phyloP scores from a whole-genome alignment of 2,888 invertebrate species.

The Fragum fragum region DNA sequence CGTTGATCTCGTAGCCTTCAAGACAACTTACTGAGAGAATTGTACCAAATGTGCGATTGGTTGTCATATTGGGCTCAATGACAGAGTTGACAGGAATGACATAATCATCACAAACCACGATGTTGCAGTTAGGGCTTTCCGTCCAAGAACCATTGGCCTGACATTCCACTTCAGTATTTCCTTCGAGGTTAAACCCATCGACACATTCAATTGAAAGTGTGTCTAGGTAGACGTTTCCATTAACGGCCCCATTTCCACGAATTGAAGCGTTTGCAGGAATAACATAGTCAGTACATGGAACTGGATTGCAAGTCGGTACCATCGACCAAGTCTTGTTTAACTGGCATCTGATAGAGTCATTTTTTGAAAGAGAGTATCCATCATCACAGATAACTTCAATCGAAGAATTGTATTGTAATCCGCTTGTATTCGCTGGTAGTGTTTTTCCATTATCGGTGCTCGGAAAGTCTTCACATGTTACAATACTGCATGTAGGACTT shows the following conservation, averaged over 20 bases:
- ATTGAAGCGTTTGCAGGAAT: not conserved
- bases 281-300: conserved; percentile 15
- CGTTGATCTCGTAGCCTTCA: conserved; percentile 26
- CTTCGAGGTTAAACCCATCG: not conserved
- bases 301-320: conserved; percentile 13
- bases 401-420: not conserved
- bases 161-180: not conserved
- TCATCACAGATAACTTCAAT: conserved; percentile 5
- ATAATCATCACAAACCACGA: not conserved
- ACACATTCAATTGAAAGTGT: not conserved
- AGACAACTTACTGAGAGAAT: conserved; percentile 15
- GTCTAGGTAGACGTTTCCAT: not conserved
- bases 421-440: not conserved
- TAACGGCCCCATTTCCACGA: not conserved
- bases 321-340: conserved; percentile 14
- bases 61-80: not conserved
- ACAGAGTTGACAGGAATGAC: not conserved
- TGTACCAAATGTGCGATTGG: not conserved
- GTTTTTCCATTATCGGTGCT: not conserved
- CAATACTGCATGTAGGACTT: not conserved
- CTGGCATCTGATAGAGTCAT: conserved; percentile 11
- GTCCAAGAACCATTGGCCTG: not conserved
- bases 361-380: not conserved
- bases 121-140: not conserved
- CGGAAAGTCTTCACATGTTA: not conserved